Conservation (phyloP, 2,888 invertebrate genomes). For the Tetragnatha montana region DNA sequence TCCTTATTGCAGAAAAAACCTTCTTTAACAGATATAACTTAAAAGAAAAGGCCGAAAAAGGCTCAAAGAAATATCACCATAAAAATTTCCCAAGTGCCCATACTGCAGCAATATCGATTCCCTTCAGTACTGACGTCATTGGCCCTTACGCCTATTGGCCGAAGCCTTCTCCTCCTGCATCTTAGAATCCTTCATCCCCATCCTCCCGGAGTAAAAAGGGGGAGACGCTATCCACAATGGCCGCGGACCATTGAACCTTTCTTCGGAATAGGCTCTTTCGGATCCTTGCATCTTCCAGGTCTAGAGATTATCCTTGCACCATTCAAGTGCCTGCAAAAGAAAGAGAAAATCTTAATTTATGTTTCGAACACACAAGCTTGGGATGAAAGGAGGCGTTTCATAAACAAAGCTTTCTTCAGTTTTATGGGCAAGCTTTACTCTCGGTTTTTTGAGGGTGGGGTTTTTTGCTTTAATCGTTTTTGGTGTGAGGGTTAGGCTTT, state of each 20-base stretch:
- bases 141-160: conserved; percentile 67
- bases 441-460: not conserved
- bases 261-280: conserved; percentile 48
- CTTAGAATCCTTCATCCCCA: conserved; percentile 66
- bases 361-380: conserved; percentile 28
- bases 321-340: conserved; percentile 42
- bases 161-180: conserved; percentile 58
- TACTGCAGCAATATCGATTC: conserved; percentile 71
- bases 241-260: conserved; percentile 62
- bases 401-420: conserved; percentile 44
- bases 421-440: not conserved
- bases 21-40: conserved; percentile 12
- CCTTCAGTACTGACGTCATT: conserved; percentile 68
- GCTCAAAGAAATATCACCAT: conserved; percentile 63
- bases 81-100: conserved; percentile 66
- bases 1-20: not conserved
- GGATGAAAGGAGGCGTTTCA: conserved; percentile 39
- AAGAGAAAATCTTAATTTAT: conserved; percentile 51
- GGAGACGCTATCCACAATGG: conserved; percentile 62
- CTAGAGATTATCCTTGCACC: conserved; percentile 61
- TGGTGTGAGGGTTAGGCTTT: not conserved
- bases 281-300: conserved; percentile 50
- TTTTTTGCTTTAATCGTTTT: not conserved
- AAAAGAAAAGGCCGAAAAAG: conserved; percentile 11
- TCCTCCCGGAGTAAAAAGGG: conserved; percentile 55